Conservation (phyloP, 2,113 vertebrate genomes). For the Pandion haliaetus region DNA sequence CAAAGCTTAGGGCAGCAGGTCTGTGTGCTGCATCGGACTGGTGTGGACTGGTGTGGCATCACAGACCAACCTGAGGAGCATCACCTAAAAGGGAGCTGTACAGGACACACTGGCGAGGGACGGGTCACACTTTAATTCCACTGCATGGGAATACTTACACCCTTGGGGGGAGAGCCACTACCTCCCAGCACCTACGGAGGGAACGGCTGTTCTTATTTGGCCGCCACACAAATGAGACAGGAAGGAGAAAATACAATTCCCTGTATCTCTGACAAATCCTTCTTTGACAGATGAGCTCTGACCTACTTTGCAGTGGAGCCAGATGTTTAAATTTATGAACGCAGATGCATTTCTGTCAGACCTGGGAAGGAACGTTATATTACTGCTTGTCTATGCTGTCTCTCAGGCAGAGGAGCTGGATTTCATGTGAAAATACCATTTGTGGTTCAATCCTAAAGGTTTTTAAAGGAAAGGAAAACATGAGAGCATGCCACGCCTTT, state of each 20-base stretch:
- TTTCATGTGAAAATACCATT: not conserved
- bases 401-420: not conserved
- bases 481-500: not conserved
- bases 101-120: no score
- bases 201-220: not conserved
- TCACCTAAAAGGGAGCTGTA: not conserved
- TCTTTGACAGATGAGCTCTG: conserved; percentile 24
- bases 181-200: not conserved
- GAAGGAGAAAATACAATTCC: not conserved
- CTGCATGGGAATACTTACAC: not conserved
- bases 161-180: not conserved
- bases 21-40: not conserved
- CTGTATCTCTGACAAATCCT: not conserved
- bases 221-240: not conserved
- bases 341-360: not conserved
- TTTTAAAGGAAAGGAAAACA: conserved; percentile 34
- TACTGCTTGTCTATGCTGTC: not conserved
- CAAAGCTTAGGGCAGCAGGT: not conserved
- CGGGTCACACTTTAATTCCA: not conserved
- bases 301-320: not conserved
- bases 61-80: not conserved
- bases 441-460: not conserved
- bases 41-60: not conserved
- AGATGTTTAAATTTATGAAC: conserved; percentile 29
- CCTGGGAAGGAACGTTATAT: not conserved